Evolutionary conservation across 2,888 invertebrate species (phyloP).

Genomic region (Plagodis dolabraria): DNA sequence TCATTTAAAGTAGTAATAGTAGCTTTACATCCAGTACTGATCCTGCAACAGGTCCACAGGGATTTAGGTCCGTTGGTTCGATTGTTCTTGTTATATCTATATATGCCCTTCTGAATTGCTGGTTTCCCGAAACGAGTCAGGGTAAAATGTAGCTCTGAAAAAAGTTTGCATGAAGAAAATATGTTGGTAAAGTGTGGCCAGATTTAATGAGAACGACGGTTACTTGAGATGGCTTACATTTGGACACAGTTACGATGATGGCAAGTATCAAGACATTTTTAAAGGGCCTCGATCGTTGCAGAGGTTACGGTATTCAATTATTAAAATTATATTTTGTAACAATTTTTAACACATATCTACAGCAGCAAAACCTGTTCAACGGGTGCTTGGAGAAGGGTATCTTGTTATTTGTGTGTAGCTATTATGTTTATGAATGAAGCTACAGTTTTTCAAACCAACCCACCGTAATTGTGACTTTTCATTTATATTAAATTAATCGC

Average conservation of each 20-base stretch:
- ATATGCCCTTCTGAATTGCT: constrained; percentile 43
- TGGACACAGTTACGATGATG: no score
- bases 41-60: constrained; percentile 62
- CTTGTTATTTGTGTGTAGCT: no score
- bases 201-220: no score
- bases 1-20: constrained; percentile 45
- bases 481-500: no score
- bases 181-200: no score
- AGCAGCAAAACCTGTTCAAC: constrained; percentile 12
- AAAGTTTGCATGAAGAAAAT: background rate
- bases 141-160: constrained; percentile 52
- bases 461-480: no score
- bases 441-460: no score
- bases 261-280: no score
- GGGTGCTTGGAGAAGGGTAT: background rate
- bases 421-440: no score
- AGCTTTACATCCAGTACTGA: constrained; percentile 56
- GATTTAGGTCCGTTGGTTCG: constrained; percentile 55
- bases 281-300: no score
- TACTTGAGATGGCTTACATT: no score
- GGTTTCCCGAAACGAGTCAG: constrained; percentile 43
- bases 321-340: background rate
- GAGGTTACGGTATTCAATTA: no score
- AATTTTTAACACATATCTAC: constrained; percentile 2
- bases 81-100: constrained; percentile 52